Percentiles rank a stretch among this genome's conserved stretches.
Conservation (phyloP, 2,888 invertebrate genomes). For the Archaeoteleia sp. region DNA sequence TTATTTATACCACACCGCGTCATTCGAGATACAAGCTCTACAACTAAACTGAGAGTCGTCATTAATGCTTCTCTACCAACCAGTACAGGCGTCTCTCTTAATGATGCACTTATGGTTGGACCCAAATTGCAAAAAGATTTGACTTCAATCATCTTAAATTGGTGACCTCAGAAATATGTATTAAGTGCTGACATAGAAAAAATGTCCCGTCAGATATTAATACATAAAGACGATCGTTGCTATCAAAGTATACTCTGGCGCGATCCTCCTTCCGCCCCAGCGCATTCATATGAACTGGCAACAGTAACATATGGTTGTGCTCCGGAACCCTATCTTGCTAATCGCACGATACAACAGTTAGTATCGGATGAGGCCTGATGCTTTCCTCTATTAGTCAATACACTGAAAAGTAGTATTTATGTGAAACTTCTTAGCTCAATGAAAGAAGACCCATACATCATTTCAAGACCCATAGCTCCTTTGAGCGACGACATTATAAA, state of each 20-base stretch:
- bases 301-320: conserved; percentile 11
- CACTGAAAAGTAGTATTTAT: no score
- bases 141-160: neutral
- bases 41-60: conserved; percentile 10
- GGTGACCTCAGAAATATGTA: neutral
- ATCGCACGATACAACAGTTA: neutral
- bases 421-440: no score
- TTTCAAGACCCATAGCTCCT: no score
- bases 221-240: neutral
- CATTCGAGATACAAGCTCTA: no score
- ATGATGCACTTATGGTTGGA: conserved; percentile 1
- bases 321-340: conserved; percentile 4
- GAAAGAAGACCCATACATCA: no score
- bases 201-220: conserved; percentile 16
- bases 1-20: no score
- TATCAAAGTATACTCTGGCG: conserved; percentile 13
- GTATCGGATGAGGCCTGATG: no score
- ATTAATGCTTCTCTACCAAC: neutral
- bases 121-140: conserved; percentile 12
- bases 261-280: neutral
- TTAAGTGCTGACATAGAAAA: conserved; percentile 5
- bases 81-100: neutral
- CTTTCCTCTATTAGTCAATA: no score
- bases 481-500: no score
- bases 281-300: neutral